Base-by-base conservation (phyloP, 2,888 invertebrate species). In the Leptinotarsa peninsularis region DNA sequence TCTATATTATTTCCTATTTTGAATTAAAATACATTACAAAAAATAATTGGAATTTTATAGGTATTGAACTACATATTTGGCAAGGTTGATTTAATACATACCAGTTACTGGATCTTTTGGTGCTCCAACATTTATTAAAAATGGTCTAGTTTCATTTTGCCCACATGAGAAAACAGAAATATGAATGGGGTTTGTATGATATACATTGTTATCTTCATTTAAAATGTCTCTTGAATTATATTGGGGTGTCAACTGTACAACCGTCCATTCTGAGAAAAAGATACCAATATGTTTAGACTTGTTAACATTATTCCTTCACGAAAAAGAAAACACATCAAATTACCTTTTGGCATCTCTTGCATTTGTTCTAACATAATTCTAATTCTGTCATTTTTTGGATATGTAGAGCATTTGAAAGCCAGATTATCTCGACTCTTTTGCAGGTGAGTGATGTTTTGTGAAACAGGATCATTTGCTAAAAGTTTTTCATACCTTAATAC, bases 261-360 rank as follows among this genome's bases (percentile, higher is more conserved):
- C 81, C 0, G 91, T 91, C 92, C 92, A 92, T 88, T 92, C 92
- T 92, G 87, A 76, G 86, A 89, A 43, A n/a, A 15, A 33, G n/a
- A 43, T 66, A 18, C 15, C 7, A 63, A 3, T 4, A 2, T 13
- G n/a, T 63, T 66, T 17, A 21, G 17, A 2, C 14, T 66, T 66
- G 17, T 33, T 7, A 14, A 49, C 49, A 68, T 49, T 0, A 50
- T 33, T 74, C 63, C 33, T 63, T 15, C 23, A 27, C 4, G 14
- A 14, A n/a, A 15, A 14, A 1, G 23, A 52, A 21, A 43, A 66
- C 13, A 10, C 43, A 43, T 58, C 63, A 67, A 70, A n/a, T 74
- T 78, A 87, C 87, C 87, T 85, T 85, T 82, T 3, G 88, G 88
- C 84, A 88, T 82, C 79, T 87, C 86, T 70, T 81, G 71, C 18